Conservation (phyloP, 2,113 vertebrate genomes). For the Leptocoma aspasia region DNA sequence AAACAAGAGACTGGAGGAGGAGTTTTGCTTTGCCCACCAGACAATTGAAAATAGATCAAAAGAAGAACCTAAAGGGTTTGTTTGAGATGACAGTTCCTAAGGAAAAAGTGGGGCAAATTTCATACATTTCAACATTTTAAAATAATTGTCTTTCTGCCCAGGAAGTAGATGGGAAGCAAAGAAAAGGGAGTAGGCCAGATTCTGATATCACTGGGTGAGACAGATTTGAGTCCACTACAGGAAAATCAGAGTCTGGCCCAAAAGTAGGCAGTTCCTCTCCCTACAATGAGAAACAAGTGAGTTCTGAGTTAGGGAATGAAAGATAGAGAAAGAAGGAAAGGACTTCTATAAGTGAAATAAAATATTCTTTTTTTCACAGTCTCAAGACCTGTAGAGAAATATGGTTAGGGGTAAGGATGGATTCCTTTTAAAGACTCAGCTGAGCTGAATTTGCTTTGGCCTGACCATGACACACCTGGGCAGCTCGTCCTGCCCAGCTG, state of each 20-base stretch:
- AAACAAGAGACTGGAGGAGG: conserved; percentile 35
- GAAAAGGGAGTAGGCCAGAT: not conserved
- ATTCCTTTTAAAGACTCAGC: not conserved
- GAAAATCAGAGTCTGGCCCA: not conserved
- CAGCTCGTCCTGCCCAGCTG: not conserved
- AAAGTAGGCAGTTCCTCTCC: not conserved
- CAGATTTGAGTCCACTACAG: not conserved
- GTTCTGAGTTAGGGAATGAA: not conserved
- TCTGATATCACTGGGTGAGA: not conserved
- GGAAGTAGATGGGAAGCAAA: not conserved
- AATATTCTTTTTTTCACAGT: not conserved
- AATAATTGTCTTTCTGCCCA: not conserved
- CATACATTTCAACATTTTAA: conserved; percentile 1
- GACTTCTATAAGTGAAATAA: not conserved
- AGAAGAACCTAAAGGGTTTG: conserved; percentile 51
- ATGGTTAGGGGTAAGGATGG: not conserved
- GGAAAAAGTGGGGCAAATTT: conserved; percentile 53
- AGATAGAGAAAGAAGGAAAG: not conserved
- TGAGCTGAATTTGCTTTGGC: not conserved
- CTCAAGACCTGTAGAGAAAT: not conserved
- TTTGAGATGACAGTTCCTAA: conserved; percentile 47
- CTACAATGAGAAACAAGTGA: not conserved
- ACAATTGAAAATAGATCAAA: conserved; percentile 60
- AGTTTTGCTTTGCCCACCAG: conserved; percentile 49
- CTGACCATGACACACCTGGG: fast-evolving